Conservation (phyloP, 2,888 invertebrate species). For the Drosophila longiperda region DNA sequence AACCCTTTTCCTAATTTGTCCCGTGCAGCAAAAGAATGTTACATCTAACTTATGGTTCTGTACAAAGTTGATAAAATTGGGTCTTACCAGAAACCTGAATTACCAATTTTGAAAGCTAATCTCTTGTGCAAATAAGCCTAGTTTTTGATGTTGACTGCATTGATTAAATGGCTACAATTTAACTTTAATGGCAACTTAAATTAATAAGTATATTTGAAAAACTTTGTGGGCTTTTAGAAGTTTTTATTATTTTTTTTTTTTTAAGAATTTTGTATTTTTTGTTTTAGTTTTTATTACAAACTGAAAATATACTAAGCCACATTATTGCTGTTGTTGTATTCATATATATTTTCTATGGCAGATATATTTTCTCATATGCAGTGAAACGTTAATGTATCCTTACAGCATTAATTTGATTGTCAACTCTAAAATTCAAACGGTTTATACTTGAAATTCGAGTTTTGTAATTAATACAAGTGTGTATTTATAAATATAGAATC, state of each 20-base stretch:
- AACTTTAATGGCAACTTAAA: background rate
- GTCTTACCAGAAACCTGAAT: too few relatives aligned
- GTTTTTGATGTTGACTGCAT: background rate
- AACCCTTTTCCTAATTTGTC: conserved; percentile 18
- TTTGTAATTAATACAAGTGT: conserved; percentile 47
- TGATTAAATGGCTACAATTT: background rate
- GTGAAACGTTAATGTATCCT: conserved; percentile 29
- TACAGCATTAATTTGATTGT: conserved; percentile 33
- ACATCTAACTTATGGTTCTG: conserved; percentile 1
- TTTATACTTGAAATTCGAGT: conserved; percentile 44
- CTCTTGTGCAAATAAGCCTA: background rate
- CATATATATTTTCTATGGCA: conserved; percentile 33
- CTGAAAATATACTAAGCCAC: conserved; percentile 43
- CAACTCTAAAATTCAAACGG: conserved; percentile 38
- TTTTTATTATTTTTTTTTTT: conserved; percentile 55
- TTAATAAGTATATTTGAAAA: background rate
- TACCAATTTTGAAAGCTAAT: background rate
- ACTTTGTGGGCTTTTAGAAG: conserved; percentile 60
- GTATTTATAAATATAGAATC: conserved; percentile 62
- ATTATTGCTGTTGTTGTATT: conserved; percentile 16
- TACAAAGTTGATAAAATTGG: background rate
- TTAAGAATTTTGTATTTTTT: conserved; percentile 50
- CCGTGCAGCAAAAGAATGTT: background rate
- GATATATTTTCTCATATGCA: conserved; percentile 31
- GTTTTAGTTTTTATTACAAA: conserved; percentile 60